Evolutionary conservation across 2,113 vertebrate species (phyloP).

Genomic region (Ciconia boyciana): DNA sequence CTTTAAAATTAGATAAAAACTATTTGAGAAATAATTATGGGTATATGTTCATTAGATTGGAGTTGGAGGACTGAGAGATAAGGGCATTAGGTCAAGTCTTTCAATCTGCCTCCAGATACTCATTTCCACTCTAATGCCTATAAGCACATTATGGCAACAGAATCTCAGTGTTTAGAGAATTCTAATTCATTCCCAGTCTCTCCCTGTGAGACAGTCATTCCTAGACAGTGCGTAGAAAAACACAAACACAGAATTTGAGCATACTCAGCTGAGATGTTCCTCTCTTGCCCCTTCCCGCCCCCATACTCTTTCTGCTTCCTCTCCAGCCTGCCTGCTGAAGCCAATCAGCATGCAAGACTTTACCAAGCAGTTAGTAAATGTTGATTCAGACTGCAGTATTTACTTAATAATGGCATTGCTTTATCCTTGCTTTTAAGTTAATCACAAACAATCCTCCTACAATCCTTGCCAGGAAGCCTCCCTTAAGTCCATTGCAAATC

Average conservation of each 20-base stretch:
- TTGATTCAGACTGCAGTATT: conserved; percentile 30
- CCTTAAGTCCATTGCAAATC: conserved; percentile 49
- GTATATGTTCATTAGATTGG: conserved; percentile 71
- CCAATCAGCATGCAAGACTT: not conserved
- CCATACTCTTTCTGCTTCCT: not conserved
- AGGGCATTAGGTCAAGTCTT: conserved; percentile 72
- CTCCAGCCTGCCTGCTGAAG: not conserved
- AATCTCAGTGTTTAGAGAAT: conserved; percentile 71
- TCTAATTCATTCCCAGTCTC: conserved; percentile 61
- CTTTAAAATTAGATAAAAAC: conserved; percentile 78
- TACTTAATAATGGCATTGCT: conserved; percentile 44
- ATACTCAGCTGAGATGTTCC: not conserved
- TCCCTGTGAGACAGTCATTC: not conserved
- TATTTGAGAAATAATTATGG: conserved; percentile 77
- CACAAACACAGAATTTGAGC: not conserved
- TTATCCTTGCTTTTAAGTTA: conserved; percentile 69
- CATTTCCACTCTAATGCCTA: conserved; percentile 62
- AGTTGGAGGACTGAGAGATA: conserved; percentile 56
- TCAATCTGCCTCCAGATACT: conserved; percentile 68
- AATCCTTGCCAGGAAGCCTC: conserved; percentile 43
- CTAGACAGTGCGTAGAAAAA: not conserved
- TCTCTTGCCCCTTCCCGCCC: not conserved
- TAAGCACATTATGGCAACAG: conserved; percentile 67
- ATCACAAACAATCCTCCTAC: conserved; percentile 42
- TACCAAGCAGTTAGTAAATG: conserved; percentile 32